Evolutionary conservation across 2,113 vertebrate species (phyloP).

Genomic region (Ia io): DNA sequence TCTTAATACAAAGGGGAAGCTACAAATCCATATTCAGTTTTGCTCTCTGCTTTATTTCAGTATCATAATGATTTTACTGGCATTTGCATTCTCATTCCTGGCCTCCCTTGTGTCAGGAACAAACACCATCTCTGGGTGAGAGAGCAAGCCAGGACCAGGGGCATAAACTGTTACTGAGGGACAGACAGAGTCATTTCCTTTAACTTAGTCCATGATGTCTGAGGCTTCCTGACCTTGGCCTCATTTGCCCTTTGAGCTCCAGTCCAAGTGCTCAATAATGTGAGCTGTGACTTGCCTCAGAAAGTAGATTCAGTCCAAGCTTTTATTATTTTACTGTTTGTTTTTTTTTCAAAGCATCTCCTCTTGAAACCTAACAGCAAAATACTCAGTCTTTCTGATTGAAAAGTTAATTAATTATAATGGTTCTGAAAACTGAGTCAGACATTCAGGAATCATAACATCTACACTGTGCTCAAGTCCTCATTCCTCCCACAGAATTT

Average conservation of each 20-base stretch:
- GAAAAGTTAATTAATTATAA: constrained; percentile 16
- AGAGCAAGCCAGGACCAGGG: neutral
- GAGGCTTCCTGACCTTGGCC: neutral
- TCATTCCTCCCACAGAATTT: constrained; percentile 25
- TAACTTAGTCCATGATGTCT: neutral
- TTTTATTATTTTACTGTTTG: neutral
- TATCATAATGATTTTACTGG: neutral
- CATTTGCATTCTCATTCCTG: neutral
- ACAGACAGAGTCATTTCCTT: neutral
- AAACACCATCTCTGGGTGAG: neutral
- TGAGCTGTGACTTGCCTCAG: neutral
- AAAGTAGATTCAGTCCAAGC: neutral
- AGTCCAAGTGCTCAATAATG: neutral
- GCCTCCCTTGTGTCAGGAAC: neutral
- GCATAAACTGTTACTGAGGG: neutral
- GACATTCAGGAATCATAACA: constrained; percentile 1
- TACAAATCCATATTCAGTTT: neutral
- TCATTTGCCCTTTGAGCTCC: neutral
- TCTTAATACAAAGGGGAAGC: neutral
- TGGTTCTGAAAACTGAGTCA: neutral
- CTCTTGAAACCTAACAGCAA: neutral
- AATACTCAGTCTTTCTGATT: neutral
- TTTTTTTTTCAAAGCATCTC: neutral
- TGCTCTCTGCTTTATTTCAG: neutral
- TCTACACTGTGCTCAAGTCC: neutral